Evolutionary conservation across 2,113 vertebrate genomes (phyloP).

Genomic region (Sapayoa aenigma): DNA sequence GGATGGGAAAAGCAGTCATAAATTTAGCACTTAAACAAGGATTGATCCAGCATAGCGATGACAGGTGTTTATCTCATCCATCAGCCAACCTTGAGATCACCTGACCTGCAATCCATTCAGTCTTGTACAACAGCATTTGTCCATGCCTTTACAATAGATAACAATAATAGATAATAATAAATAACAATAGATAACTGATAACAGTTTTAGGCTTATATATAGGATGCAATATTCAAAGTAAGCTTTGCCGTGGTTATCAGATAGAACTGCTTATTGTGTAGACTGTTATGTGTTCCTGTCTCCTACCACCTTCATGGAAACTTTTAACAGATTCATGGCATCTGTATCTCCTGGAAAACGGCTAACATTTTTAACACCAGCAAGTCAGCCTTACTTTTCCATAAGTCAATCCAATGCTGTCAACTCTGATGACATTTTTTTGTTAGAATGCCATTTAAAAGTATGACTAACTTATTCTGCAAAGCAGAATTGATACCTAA

Average conservation of each 20-base stretch:
- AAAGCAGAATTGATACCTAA: neutral
- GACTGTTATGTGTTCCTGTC: neutral
- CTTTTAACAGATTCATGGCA: neutral
- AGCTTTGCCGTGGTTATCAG: neutral
- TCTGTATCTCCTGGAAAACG: neutral
- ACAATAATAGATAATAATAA: too few relatives aligned
- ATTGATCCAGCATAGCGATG: slow-evolving; percentile 16
- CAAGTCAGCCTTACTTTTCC: neutral
- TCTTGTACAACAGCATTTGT: neutral
- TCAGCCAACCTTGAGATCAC: neutral
- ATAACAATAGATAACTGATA: too few relatives aligned
- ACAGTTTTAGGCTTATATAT: neutral
- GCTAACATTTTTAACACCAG: neutral
- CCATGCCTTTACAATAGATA: neutral
- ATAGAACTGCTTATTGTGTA: neutral
- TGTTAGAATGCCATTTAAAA: slow-evolving; percentile 5
- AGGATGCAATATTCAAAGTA: neutral
- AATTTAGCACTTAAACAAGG: slow-evolving; percentile 22
- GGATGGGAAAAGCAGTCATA: slow-evolving; percentile 1
- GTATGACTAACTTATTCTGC: neutral
- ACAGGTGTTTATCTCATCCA: slow-evolving; percentile 24
- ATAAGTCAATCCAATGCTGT: neutral
- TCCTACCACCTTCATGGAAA: neutral
- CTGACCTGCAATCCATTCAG: neutral
- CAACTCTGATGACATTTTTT: neutral